These are phyloP conservation scores for Coecobrya sp. DNA, from an alignment of 2,888 invertebrate genomes.

Conservation along the genomic window DNA sequence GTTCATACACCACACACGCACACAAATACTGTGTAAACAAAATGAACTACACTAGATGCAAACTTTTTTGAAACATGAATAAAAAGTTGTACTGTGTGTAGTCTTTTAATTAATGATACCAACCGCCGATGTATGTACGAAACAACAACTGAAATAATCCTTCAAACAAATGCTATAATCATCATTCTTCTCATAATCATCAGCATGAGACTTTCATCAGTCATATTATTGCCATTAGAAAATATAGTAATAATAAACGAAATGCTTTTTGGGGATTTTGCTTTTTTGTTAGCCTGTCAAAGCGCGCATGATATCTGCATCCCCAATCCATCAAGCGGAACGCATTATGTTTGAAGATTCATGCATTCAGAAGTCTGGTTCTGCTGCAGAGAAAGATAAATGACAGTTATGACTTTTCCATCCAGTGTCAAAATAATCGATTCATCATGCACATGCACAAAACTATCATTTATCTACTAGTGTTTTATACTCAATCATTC, in stretches of 20 bases:
- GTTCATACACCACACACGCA: slow-evolving; percentile 10
- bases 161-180: neutral
- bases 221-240: neutral
- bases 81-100: neutral
- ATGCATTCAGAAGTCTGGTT: neutral
- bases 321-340: slow-evolving; percentile 44
- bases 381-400: slow-evolving; percentile 53
- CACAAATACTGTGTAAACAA: neutral
- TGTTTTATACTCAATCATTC: slow-evolving; percentile 60
- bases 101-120: slow-evolving; percentile 34
- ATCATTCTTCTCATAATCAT: slow-evolving; percentile 11
- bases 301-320: slow-evolving; percentile 27
- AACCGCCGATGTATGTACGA: neutral
- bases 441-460: slow-evolving; percentile 77
- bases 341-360: slow-evolving; percentile 9
- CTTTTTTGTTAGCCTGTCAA: slow-evolving; percentile 48
- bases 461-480: slow-evolving; percentile 63
- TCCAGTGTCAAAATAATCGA: slow-evolving; percentile 82
- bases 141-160: neutral
- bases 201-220: slow-evolving; percentile 21
- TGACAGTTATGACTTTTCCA: slow-evolving; percentile 73
- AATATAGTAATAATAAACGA: neutral
- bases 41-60: neutral
- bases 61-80: neutral
- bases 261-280: neutral